A percentile compares a stretch with the other conserved stretches of the same genome.
Evolutionary conservation across 2,888 invertebrate species (phyloP).

Genomic region (Epirrita christyi): DNA sequence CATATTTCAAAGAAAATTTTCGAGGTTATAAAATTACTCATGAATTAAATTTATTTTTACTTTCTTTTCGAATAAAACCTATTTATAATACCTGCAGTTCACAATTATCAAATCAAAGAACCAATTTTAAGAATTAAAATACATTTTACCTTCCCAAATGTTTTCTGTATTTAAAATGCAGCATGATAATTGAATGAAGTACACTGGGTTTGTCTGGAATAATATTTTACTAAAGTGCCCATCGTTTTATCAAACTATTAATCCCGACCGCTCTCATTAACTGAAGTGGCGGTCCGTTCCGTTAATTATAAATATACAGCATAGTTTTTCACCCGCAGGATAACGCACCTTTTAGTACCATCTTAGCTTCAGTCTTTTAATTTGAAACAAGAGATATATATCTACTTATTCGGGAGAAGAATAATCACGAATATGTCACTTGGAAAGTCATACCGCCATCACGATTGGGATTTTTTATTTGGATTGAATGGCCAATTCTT

Average conservation of each 20-base stretch:
- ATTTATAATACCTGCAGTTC: too few species aligned
- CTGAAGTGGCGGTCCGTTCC: constrained; percentile 28
- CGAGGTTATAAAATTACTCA: too few species aligned
- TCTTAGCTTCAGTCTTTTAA: constrained; percentile 4
- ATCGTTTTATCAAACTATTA: constrained; percentile 35
- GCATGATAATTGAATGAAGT: constrained; percentile 22
- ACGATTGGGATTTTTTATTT: too few species aligned
- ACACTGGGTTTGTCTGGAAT: constrained; percentile 20
- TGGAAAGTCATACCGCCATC: too few species aligned
- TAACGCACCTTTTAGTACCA: constrained; percentile 14
- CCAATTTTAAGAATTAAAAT: neutral
- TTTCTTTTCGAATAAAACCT: too few species aligned
- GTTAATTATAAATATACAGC: constrained; percentile 32
- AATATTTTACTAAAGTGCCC: constrained; percentile 29
- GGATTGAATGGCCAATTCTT: too few species aligned
- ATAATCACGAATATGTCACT: too few species aligned
- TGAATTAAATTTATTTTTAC: too few species aligned
- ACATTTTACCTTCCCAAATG: neutral
- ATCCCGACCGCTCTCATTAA: constrained; percentile 33
- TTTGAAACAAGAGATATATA: neutral
- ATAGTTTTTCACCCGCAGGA: constrained; percentile 21
- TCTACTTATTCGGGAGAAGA: too few species aligned
- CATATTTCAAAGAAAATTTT: too few species aligned
- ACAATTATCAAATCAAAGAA: too few species aligned
- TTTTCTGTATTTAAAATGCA: constrained; percentile 9